Evolutionary conservation across 2,797 vertebrate genomes (phyloP), one percentile per base, ranked within the genome.

Genomic region (Bovichtus diacanthus): DNA sequence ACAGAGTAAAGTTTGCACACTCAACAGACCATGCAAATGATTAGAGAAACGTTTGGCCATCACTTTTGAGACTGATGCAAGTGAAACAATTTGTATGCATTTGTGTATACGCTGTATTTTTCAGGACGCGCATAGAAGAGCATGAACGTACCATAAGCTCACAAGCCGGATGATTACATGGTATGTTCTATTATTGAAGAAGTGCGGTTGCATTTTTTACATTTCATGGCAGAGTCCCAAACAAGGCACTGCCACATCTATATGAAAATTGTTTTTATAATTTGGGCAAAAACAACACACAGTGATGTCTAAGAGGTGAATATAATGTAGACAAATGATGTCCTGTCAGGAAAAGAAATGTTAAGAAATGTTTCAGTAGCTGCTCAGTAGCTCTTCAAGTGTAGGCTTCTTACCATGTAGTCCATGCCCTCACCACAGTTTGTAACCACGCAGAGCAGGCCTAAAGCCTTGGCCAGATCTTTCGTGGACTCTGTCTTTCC

Each of bases 371-470:
- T 38, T 21, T 58, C 18, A 44, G 47, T 7, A 10, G 38, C 18
- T 23, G 1, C 47, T 43, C n/a, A n/a, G n/a, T n/a, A 16, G 23
- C 53, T 55, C 3, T 66, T 58, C 1, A 21, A 27, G 3, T 27
- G 29, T 19, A 12, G 27, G 56, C 46, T 51, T 70, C 94, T 93
- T 93, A 99, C 98, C 93, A 96, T 97, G 94, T 95, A 97, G 89
- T 99, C 98, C 98, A 99, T 99, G 92, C 98, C 97, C 90, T 99
- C 98, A 8, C 98, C 97, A 0, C 98, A 99, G 94, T 99, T 99
- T 78, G 98, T 99, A 19, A 99, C 98, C 2, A 99, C 95, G 39
- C 98, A 99, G 19, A 99, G 95, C 70, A 99, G 90, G 39, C 98
- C 98, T 84, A 99, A 86, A 50, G 98, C 98, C 92, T 99, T 99